Base-by-base conservation (phyloP, 2,888 invertebrate genomes). In the Platycheirus albimanus region DNA sequence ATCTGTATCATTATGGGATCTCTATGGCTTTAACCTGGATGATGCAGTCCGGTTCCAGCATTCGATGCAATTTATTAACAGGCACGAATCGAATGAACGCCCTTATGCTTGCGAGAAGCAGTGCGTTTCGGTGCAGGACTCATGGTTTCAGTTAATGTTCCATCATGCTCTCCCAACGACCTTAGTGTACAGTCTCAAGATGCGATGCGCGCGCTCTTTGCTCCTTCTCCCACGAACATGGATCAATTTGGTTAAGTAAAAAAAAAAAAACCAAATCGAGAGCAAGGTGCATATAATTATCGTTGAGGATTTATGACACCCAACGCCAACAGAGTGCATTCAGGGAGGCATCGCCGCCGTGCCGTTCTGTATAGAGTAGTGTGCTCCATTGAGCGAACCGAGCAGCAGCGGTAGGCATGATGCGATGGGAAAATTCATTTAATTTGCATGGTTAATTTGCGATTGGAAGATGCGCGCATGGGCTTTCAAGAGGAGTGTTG, bases 71-170 rank as follows among this genome's bases (percentile, higher is more conserved):
- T 86, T 86, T 86, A 86, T 86, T 86, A 86, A 85, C 79, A 86
- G 85, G 85, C 86, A 85, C 85, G 86, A 86, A 85, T 77, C 79
- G 85, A 83, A 84, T 84, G 84, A 85, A 86, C 86, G 85, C 86
- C 80, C 78, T 84, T 81, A 45, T 67, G 70, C 56, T 47, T 45
- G n/a, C n/a, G n/a, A n/a, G n/a, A n/a, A n/a, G n/a, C n/a, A n/a
- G n/a, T n/a, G n/a, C n/a, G n/a, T n/a, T n/a, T n/a, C 38, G 61
- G 38, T 19, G 49, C 19, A 47, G 13, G 41, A 10, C 10, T 45
- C 36, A 63, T 38, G 20, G n/a, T n/a, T 24, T 4, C 15, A 30
- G 30, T n/a, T 19, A 13, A 5, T 56, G 66, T 19, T 41, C 17
- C 17, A 41, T 36, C n/a, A n/a, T n/a, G n/a, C n/a, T 56, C 64